A percentile compares a stretch with the other conserved stretches of the same genome.
These are phyloP conservation scores for Apeira syringaria DNA, from an alignment of 2,888 invertebrate genomes.

Conservation along the genomic window DNA sequence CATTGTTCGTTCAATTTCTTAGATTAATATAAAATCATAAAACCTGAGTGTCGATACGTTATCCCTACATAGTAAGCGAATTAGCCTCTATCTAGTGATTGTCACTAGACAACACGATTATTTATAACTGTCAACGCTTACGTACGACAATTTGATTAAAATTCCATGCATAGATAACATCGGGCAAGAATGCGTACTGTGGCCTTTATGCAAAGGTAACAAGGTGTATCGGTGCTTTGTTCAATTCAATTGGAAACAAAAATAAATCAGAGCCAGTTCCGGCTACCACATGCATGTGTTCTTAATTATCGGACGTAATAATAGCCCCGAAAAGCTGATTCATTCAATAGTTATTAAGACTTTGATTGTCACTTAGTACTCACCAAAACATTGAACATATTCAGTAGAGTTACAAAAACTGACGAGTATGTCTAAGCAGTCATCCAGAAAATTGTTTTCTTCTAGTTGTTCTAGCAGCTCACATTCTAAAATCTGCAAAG, in stretches of 20 bases:
- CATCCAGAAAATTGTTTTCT: constrained; percentile 57
- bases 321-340: constrained; percentile 1
- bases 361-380: too few species aligned
- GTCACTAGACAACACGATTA: constrained; percentile 18
- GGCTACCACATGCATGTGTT: neutral
- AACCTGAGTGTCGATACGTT: constrained; percentile 4
- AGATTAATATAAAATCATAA: neutral
- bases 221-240: constrained; percentile 5
- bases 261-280: constrained; percentile 9
- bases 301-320: constrained; percentile 8
- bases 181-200: neutral
- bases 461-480: constrained; percentile 58
- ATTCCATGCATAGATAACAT: constrained; percentile 21
- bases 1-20: neutral
- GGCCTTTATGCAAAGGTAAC: constrained; percentile 4
- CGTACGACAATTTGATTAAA: constrained; percentile 24
- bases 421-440: constrained; percentile 62
- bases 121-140: constrained; percentile 6
- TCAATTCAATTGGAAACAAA: constrained; percentile 8
- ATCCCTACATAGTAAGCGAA: constrained; percentile 20
- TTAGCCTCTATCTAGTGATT: constrained; percentile 12
- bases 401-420: constrained; percentile 61
- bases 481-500: constrained; percentile 57
- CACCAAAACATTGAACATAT: constrained; percentile 55
- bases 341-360: neutral